phyloP scores from a whole-genome alignment of 2,888 invertebrate genomes.

The Lasioglossum pauxillum region DNA sequence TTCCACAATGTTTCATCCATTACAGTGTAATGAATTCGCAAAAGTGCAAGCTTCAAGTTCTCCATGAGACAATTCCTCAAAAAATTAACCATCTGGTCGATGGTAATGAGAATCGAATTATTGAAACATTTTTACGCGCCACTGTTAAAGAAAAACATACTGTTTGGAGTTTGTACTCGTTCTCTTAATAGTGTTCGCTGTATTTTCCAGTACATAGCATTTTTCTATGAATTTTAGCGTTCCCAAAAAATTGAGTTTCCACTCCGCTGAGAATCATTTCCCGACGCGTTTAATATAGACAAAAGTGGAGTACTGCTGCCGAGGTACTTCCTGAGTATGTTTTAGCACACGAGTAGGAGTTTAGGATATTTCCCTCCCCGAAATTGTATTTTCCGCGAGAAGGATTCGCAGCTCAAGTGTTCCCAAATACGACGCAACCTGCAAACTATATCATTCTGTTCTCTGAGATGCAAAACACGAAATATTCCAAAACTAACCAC shows the following conservation, averaged over 20 bases:
- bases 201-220: not conserved
- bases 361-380: not conserved
- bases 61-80: not conserved
- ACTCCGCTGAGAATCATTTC: not conserved
- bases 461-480: not conserved
- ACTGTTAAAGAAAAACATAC: not conserved
- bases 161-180: not conserved
- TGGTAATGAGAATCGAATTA: not conserved
- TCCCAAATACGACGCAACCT: not conserved
- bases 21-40: not conserved
- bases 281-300: not conserved
- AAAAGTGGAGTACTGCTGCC: not conserved
- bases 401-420: conserved; percentile 1
- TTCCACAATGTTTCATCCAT: not conserved
- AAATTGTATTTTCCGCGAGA: not conserved
- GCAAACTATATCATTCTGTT: not conserved
- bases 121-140: not conserved
- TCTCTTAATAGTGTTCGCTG: too few relatives aligned
- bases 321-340: not conserved
- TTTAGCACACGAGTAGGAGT: not conserved
- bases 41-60: not conserved
- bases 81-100: not conserved
- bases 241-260: not conserved
- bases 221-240: not conserved
- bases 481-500: not conserved